phyloP scores from a whole-genome alignment of 2,888 invertebrate genomes.

The Drosophila nr. perissopoda region DNA sequence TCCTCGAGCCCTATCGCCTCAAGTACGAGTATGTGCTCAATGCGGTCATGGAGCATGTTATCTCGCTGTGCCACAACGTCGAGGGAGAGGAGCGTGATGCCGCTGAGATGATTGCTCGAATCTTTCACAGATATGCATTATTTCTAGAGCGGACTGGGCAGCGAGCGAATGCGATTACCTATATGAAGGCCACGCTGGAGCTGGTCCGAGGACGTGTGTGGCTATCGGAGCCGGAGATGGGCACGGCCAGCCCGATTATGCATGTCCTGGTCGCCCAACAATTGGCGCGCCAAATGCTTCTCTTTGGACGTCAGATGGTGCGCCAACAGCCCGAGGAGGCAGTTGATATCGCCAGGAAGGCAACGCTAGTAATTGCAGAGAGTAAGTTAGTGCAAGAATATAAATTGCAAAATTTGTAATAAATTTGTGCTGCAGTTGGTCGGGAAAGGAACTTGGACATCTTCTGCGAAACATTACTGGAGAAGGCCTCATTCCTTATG shows the following conservation, averaged over 20 bases:
- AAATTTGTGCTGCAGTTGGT: constrained; percentile 57
- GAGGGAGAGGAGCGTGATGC: constrained; percentile 55
- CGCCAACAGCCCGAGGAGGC: constrained; percentile 62
- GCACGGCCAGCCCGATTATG: constrained; percentile 49
- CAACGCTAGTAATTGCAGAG: constrained; percentile 65
- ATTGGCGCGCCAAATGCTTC: constrained; percentile 60
- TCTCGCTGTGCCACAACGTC: constrained; percentile 61
- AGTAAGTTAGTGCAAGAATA: constrained; percentile 49
- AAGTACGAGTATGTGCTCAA: constrained; percentile 73
- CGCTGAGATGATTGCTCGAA: constrained; percentile 70
- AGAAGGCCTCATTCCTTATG: constrained; percentile 66
- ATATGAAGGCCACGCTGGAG: constrained; percentile 61
- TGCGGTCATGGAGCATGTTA: constrained; percentile 67
- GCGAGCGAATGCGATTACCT: constrained; percentile 54
- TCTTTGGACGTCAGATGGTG: constrained; percentile 56
- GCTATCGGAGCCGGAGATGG: constrained; percentile 57
- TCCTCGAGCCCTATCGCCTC: constrained; percentile 61
- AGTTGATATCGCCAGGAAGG: constrained; percentile 60
- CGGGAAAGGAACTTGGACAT: constrained; percentile 63
- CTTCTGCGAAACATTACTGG: constrained; percentile 66
- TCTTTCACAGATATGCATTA: constrained; percentile 68
- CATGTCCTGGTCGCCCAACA: constrained; percentile 64
- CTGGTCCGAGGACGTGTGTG: constrained; percentile 72
- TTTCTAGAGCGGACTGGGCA: constrained; percentile 50
- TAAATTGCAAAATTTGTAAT: neutral